These are phyloP conservation scores for Propithecus coquereli DNA, from an alignment of 2,113 vertebrate species.

Conservation along the genomic window DNA sequence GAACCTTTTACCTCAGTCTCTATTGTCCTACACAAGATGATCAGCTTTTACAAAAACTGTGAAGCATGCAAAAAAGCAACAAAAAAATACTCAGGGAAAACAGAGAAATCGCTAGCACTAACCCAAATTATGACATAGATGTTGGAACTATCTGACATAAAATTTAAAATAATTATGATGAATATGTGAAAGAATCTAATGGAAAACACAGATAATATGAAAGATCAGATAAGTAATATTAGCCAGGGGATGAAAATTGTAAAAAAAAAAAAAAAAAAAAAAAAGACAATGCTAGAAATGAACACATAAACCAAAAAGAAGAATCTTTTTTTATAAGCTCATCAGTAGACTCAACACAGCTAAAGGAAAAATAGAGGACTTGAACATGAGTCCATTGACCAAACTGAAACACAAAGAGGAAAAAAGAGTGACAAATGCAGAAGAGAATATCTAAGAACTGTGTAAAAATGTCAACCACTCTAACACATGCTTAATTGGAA, in stretches of 20 bases:
- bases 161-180: not conserved
- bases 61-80: not conserved
- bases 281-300: not conserved
- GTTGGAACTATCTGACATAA: not conserved
- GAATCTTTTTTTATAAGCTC: not conserved
- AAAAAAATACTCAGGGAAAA: not conserved
- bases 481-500: not conserved
- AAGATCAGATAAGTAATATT: not conserved
- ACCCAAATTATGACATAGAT: not conserved
- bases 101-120: not conserved
- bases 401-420: not conserved
- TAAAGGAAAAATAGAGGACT: not conserved
- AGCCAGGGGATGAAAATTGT: not conserved
- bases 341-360: not conserved
- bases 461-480: not conserved
- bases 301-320: not conserved
- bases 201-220: not conserved
- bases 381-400: not conserved
- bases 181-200: not conserved
- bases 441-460: not conserved
- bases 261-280: not conserved
- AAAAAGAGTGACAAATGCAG: not conserved
- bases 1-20: not conserved
- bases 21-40: not conserved
- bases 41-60: not conserved